Conservation (phyloP, 1,140 invertebrate species). For the Hypothenemus hampei region DNA sequence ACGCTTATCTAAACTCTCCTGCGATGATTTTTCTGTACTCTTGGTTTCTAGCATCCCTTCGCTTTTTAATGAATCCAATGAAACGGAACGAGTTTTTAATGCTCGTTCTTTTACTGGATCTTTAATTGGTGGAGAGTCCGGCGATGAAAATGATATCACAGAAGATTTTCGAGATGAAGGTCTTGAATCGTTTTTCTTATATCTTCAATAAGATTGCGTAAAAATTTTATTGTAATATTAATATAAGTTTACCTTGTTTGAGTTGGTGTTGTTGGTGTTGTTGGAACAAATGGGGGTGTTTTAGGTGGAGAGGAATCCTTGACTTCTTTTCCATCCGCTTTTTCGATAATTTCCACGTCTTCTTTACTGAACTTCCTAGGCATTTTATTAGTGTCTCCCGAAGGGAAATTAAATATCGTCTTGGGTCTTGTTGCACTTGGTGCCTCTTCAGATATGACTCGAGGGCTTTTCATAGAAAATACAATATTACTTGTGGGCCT, state of each 20-base stretch:
- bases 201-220: constrained; percentile 8
- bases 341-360: constrained; percentile 49
- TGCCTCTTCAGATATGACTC: constrained; percentile 26
- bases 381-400: constrained; percentile 1
- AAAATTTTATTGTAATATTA: neutral
- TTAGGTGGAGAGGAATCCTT: constrained; percentile 28
- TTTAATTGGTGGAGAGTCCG: constrained; percentile 22
- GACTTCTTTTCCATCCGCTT: constrained; percentile 40
- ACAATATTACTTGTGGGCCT: constrained; percentile 57
- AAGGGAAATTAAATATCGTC: constrained; percentile 26
- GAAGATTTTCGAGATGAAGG: constrained; percentile 26
- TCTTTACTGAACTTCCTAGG: constrained; percentile 49
- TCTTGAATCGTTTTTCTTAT: constrained; percentile 24
- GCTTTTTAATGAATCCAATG: constrained; percentile 39
- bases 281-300: constrained; percentile 31
- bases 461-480: constrained; percentile 49
- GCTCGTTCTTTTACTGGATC: constrained; percentile 9
- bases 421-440: constrained; percentile 21
- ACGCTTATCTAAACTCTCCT: constrained; percentile 36
- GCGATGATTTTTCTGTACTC: constrained; percentile 28
- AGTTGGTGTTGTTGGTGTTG: constrained; percentile 24
- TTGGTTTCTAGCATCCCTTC: constrained; percentile 6
- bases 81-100: constrained; percentile 37
- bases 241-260: constrained; percentile 18
- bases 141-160: constrained; percentile 23